These are phyloP conservation scores for Cosmia trapezina DNA, from an alignment of 2,888 invertebrate species.

Conservation along the genomic window DNA sequence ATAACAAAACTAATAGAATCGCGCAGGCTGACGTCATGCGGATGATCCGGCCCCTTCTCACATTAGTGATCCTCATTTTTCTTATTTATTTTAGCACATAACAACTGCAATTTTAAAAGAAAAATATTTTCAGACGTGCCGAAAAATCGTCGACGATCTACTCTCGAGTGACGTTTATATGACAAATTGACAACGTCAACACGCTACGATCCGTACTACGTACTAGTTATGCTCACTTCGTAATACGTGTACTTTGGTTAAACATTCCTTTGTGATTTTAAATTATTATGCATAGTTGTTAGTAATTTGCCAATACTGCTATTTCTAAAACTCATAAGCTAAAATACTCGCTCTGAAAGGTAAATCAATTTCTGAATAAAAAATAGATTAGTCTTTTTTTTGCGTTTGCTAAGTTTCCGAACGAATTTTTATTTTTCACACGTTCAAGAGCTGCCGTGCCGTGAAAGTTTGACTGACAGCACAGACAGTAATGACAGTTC, in stretches of 20 bases:
- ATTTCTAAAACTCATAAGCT: too few relatives aligned
- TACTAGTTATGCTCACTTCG: neutral
- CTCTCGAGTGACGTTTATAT: slow-evolving; percentile 62
- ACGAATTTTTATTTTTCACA: slow-evolving; percentile 13
- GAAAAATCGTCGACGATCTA: slow-evolving; percentile 66
- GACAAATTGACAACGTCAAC: slow-evolving; percentile 72
- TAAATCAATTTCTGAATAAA: neutral
- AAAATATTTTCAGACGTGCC: slow-evolving; percentile 33
- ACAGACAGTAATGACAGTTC: slow-evolving; percentile 6
- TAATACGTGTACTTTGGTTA: slow-evolving; percentile 14
- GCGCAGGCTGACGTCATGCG: slow-evolving; percentile 88
- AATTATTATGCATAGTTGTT: too few relatives aligned
- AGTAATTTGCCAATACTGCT: too few relatives aligned
- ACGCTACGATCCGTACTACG: slow-evolving; percentile 54
- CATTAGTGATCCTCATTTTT: slow-evolving; percentile 91
- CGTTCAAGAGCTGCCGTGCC: neutral
- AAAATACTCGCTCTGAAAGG: neutral
- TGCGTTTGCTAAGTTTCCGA: neutral
- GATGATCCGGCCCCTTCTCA: slow-evolving; percentile 90
- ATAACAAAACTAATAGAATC: slow-evolving; percentile 91
- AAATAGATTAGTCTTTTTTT: neutral
- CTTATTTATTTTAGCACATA: slow-evolving; percentile 67
- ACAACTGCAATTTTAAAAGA: slow-evolving; percentile 62
- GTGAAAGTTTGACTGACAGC: too few relatives aligned
- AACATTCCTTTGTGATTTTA: neutral